Evolutionary conservation across 1,140 invertebrate genomes (phyloP), one percentile per base, ranked within the genome.

Genomic region (Cydia amplana): DNA sequence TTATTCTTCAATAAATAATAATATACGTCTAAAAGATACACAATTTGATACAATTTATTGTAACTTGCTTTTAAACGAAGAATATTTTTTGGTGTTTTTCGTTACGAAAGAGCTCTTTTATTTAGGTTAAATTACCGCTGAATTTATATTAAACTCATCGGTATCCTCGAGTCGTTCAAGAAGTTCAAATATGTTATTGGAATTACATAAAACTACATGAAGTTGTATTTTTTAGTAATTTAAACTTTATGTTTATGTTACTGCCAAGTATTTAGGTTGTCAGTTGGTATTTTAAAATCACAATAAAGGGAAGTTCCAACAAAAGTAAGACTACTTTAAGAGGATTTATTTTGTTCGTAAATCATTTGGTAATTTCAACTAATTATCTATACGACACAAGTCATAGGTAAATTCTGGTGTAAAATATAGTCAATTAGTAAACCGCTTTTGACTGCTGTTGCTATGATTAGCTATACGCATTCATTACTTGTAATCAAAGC

Each of bases 1-100:
- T 60, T 60, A 23, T 20, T 23, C 23, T 20, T 9, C 55, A 60
- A 60, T 70, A 70, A 70, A 70, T 70, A 70, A 70, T 36, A 70
- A 36, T 70, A 36, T 70, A 18, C n/a, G 28, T 36, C 65, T 18
- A 32, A 20, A 70, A 40, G n/a, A 18, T 18, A 70, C 36, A 40
- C 65, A n/a, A 70, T 20, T 70, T 9, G 23, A 40, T 4, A 4
- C 18, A 70, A 70, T 70, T 70, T 70, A 70, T 70, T 70, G 32
- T 18, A 70, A 43, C 32, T 70, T 32, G 10, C 1, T 70, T 70
- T 70, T 40, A 70, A 70, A 70, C 28, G 16, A 28, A 36, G 2
- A 18, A 28, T 14, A 36, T 36, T 36, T 65, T 36, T 18, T 70
- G 16, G 14, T 40, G 43, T n/a, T 16, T 70, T 18, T 36, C 16